Evolutionary conservation across 1,140 invertebrate species (phyloP).

Genomic region (Acromyrmex heyeri): DNA sequence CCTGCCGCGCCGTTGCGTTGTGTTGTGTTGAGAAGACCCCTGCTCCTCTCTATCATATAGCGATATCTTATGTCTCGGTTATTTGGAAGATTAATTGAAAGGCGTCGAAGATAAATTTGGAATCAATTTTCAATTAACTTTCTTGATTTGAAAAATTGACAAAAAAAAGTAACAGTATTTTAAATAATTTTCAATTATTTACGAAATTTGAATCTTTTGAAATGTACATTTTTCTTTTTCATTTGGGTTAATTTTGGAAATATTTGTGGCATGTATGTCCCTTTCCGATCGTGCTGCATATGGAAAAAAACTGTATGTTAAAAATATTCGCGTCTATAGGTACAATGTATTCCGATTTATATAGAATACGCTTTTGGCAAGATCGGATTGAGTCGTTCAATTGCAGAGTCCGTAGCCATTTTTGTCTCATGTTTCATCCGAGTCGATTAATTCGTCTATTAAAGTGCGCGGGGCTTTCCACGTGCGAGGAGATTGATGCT

Average conservation of each 20-base stretch:
- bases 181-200: not conserved
- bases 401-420: slow-evolving; percentile 55
- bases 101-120: not conserved
- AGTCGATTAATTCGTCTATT: slow-evolving; percentile 55
- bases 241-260: not conserved
- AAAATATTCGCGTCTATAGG: slow-evolving; percentile 11
- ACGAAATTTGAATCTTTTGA: not conserved
- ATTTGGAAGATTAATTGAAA: slow-evolving; percentile 4
- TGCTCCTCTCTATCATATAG: not conserved
- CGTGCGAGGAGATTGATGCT: slow-evolving; percentile 53
- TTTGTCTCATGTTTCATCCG: slow-evolving; percentile 42
- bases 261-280: not conserved
- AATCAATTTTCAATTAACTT: not conserved
- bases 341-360: slow-evolving; percentile 19
- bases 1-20: too few relatives aligned
- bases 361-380: slow-evolving; percentile 27
- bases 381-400: slow-evolving; percentile 66
- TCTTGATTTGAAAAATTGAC: not conserved
- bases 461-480: slow-evolving; percentile 33
- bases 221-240: not conserved
- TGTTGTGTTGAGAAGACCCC: not conserved
- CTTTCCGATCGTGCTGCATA: not conserved
- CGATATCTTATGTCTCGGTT: slow-evolving; percentile 5
- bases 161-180: not conserved
- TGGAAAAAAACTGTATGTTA: not conserved